A percentile compares a stretch with the other conserved stretches of the same genome.
Conservation (phyloP, 2,113 vertebrate genomes). For the Passer montanus region DNA sequence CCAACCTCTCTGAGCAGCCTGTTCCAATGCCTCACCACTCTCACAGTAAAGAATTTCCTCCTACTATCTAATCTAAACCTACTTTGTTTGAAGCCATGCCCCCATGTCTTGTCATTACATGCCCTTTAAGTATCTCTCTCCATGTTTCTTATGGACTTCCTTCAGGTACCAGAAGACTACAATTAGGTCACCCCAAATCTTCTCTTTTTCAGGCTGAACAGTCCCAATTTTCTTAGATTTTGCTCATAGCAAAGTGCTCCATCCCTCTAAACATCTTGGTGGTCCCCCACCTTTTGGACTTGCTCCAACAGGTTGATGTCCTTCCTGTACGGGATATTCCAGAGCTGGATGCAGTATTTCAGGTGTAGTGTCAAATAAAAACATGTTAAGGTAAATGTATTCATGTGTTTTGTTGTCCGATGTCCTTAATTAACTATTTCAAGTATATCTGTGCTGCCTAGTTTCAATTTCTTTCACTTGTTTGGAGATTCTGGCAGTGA, state of each 20-base stretch:
- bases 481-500: neutral
- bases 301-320: accelerated
- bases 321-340: neutral
- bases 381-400: neutral
- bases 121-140: neutral
- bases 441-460: neutral
- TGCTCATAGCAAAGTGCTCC: neutral
- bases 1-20: neutral
- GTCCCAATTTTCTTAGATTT: neutral
- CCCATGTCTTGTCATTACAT: neutral
- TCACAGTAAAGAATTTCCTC: neutral
- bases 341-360: neutral
- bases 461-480: neutral
- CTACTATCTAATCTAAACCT: neutral
- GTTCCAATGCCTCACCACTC: neutral
- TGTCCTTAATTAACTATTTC: neutral
- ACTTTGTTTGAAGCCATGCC: neutral
- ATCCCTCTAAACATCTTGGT: neutral
- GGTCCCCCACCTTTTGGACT: neutral
- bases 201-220: neutral
- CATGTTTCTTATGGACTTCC: neutral
- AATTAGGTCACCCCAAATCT: neutral
- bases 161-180: neutral
- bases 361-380: neutral
- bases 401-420: neutral